Evolutionary conservation across 2,797 vertebrate genomes (phyloP), one percentile per base, ranked within the genome.

Genomic region (Leucoraja ocellata): DNA sequence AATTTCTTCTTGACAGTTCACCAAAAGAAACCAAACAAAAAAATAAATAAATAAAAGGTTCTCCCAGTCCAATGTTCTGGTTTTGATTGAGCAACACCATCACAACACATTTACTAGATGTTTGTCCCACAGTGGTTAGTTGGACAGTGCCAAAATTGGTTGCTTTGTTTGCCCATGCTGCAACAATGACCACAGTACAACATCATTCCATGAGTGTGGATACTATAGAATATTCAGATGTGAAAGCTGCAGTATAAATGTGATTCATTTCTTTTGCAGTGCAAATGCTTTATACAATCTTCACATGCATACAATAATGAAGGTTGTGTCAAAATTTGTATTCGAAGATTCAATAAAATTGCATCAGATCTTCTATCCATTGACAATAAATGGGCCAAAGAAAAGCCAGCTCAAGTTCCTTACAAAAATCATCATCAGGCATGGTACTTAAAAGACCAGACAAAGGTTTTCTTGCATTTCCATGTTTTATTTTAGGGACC

Each of bases 261-360:
- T 21, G 73, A 73, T 6, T 7, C 8, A 18, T 61, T 84, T 63
- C 28, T 83, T 28, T 23, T 63, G n/a, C 83, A 86, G 25, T 86
- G 83, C n/a, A 14, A 14, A 86, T 63, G 25, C 28, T 86, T 86
- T 86, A 84, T 86, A 86, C 32, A 25, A 86, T 86, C 63, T 63
- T 61, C 61, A 28, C 16, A 71, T 74, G 2, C 88, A 91, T 23
- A 23, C 1, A 63, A 71, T 91, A 73, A 39, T 8, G 71, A 36
- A 91, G 11, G 16, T 88, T 21, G 16, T 91, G 88, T 0, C 25
- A 68, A 39, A 23, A 73, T 73, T 36, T 46, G 18, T 39, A 28
- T 25, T 23, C 25, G 32, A 23, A 46, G 63, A 73, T 73, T 71
- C 36, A 23, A 73, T 36, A 71, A 36, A 39, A 18, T 61, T 11